Percentiles rank a stretch among this genome's conserved stretches.
Evolutionary conservation across 2,113 vertebrate species (phyloP).

Genomic region (Grantiella picta): DNA sequence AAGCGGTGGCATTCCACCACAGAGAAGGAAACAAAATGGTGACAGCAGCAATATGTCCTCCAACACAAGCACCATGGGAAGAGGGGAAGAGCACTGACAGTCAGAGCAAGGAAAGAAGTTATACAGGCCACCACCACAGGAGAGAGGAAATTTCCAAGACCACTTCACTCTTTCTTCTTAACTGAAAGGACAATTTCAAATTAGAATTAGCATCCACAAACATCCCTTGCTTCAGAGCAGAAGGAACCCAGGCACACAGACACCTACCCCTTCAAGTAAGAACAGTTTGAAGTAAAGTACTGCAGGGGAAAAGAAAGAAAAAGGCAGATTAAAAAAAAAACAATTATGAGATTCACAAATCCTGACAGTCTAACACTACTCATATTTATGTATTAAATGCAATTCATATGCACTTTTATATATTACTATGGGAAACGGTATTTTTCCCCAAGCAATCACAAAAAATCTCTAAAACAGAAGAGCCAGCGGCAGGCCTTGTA

Average conservation of each 20-base stretch:
- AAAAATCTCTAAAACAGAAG: neutral
- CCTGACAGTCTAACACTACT: neutral
- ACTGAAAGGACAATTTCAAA: neutral
- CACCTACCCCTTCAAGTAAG: neutral
- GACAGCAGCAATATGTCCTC: neutral
- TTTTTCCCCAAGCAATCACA: neutral
- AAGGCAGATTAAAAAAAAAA: neutral
- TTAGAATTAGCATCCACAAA: neutral
- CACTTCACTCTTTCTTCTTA: neutral
- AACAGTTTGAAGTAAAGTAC: neutral
- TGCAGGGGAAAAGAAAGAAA: neutral
- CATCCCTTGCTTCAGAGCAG: neutral
- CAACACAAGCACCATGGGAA: neutral
- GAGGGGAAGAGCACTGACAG: neutral
- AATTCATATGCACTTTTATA: neutral
- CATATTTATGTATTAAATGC: neutral
- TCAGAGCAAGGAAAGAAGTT: neutral
- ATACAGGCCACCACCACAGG: neutral
- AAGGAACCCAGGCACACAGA: neutral
- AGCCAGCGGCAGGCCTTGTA: neutral
- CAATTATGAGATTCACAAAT: neutral
- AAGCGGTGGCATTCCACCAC: neutral
- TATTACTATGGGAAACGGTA: neutral
- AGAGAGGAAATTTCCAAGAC: neutral
- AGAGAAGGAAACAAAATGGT: neutral